Evolutionary conservation across 2,888 invertebrate species (phyloP).

Genomic region (Thereva unica): DNA sequence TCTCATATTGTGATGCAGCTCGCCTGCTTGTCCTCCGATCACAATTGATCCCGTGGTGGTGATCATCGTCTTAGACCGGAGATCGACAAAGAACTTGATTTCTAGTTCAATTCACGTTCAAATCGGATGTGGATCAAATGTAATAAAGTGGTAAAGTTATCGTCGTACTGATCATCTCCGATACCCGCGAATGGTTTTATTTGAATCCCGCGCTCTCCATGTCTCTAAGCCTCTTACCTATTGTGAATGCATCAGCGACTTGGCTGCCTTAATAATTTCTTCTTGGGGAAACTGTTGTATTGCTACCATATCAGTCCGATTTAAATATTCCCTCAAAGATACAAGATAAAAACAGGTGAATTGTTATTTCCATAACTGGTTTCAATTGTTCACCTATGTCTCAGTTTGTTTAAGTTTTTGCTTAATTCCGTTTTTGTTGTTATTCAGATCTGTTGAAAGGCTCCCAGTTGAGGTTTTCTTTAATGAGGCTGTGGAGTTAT

Average conservation of each 20-base stretch:
- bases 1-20: no score
- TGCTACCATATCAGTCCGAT: conserved; percentile 15
- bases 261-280: conserved; percentile 18
- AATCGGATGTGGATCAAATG: conserved; percentile 24
- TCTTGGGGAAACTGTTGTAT: background rate
- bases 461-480: no score
- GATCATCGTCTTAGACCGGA: no score
- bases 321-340: conserved; percentile 2
- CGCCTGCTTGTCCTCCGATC: no score
- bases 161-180: conserved; percentile 22
- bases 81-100: conserved; percentile 14
- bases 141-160: conserved; percentile 30
- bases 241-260: conserved; percentile 10
- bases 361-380: conserved; percentile 3
- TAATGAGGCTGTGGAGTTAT: no score
- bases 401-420: background rate
- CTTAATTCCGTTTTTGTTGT: conserved; percentile 1
- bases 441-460: background rate
- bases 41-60: no score
- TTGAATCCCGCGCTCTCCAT: background rate
- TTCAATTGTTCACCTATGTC: background rate
- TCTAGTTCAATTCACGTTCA: conserved; percentile 23
- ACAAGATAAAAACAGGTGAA: background rate
- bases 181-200: background rate
- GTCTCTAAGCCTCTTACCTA: background rate